Conservation (phyloP, 2,888 invertebrate species). For the Drosophila sordidapex region DNA sequence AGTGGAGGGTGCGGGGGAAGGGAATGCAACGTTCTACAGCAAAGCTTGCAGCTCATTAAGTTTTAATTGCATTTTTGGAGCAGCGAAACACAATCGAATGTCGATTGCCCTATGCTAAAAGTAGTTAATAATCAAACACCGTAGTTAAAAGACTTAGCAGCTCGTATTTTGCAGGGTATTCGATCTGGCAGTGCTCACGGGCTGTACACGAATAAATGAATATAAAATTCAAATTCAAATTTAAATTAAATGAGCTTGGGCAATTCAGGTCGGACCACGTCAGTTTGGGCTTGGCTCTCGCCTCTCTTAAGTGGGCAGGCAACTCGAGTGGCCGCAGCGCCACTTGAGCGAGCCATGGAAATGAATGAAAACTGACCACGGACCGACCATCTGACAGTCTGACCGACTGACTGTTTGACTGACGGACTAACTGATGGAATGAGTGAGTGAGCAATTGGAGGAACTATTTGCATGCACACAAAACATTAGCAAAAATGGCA, state of each 20-base stretch:
- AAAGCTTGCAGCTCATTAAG: constrained; percentile 50
- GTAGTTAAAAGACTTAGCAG: not conserved
- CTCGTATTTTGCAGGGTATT: constrained; percentile 15
- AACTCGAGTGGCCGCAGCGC: constrained; percentile 71
- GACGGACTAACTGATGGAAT: constrained; percentile 28
- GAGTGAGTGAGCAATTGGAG: constrained; percentile 47
- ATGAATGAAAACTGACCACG: constrained; percentile 73
- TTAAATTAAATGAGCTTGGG: constrained; percentile 60
- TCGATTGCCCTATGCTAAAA: not conserved
- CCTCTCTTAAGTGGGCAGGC: constrained; percentile 57
- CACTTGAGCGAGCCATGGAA: constrained; percentile 63
- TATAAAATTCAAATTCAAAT: constrained; percentile 53
- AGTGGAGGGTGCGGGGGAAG: not conserved
- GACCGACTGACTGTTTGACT: constrained; percentile 19
- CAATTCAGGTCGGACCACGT: constrained; percentile 38
- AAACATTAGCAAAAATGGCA: constrained; percentile 72
- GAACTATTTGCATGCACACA: constrained; percentile 73
- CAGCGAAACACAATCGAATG: constrained; percentile 4
- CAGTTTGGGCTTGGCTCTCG: constrained; percentile 35
- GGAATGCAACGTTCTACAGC: not conserved
- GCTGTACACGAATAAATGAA: constrained; percentile 34
- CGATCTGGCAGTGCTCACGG: not conserved
- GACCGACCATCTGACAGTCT: constrained; percentile 30
- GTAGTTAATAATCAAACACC: not conserved
- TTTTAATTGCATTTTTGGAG: constrained; percentile 38